Conservation (phyloP, 2,888 invertebrate genomes). For the Phytoseiulus persimilis region DNA sequence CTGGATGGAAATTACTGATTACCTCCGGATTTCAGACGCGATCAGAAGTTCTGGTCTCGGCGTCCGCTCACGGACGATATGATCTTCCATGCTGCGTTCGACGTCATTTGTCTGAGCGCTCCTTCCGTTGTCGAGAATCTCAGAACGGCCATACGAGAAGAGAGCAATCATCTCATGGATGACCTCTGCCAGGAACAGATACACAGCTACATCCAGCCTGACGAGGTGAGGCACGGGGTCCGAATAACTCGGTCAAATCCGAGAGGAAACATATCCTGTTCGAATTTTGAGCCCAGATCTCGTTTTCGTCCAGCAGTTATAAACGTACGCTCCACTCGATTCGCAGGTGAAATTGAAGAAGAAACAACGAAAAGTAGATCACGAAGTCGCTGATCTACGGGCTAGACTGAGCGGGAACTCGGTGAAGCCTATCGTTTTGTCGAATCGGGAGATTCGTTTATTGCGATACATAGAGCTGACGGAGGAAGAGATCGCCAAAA, state of each 20-base stretch:
- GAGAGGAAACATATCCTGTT: too few species aligned
- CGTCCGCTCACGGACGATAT: conserved; percentile 79
- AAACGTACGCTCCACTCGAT: not conserved
- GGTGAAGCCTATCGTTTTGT: conserved; percentile 67
- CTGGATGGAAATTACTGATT: not conserved
- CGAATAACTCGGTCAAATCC: too few species aligned
- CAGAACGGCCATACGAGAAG: conserved; percentile 62
- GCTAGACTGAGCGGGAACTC: conserved; percentile 64
- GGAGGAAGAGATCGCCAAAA: conserved; percentile 81
- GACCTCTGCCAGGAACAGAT: conserved; percentile 79
- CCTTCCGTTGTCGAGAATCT: conserved; percentile 70
- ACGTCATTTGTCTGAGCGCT: conserved; percentile 68
- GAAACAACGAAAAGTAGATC: conserved; percentile 79
- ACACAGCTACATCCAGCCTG: conserved; percentile 72
- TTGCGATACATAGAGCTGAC: conserved; percentile 78
- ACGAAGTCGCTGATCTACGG: conserved; percentile 77
- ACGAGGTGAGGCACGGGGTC: conserved; percentile 55
- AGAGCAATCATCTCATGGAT: conserved; percentile 62
- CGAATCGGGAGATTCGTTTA: conserved; percentile 80
- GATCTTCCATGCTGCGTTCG: conserved; percentile 80
- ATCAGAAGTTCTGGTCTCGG: conserved; percentile 67
- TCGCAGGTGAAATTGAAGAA: conserved; percentile 64
- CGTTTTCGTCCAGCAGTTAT: too few species aligned
- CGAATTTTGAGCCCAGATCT: too few species aligned
- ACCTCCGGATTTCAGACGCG: conserved; percentile 46